Evolutionary conservation across 2,888 invertebrate species (phyloP), one percentile per base, ranked within the genome.

Genomic region (Hydraecia micacea): DNA sequence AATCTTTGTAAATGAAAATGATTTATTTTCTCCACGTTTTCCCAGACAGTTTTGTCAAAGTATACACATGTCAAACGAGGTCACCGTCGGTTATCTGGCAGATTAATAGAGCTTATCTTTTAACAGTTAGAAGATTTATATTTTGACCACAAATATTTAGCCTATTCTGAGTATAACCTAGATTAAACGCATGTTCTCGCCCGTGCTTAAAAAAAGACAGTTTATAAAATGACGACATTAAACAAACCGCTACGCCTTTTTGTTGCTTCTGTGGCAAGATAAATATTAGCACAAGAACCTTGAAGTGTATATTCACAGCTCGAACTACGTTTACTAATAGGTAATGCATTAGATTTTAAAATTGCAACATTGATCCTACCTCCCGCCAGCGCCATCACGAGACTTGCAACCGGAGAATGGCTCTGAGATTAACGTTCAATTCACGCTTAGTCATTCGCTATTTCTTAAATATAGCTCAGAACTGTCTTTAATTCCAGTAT

Each of bases 311-410:
- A 78, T 86, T 78, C 75, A 73, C 83, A 75, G 73, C 79, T 84
- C 78, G 66, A 74, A 73, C 81, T 77, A 84, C 81, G 80, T 76
- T 86, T 83, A 81, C 73, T 78, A 85, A 81, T 85, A n/a, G n/a
- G n/a, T n/a, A 85, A 83, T 81, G 75, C 77, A 81, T 83, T 85
- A 77, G 79, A 77, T 80, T 86, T 85, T 79, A 82, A 87, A 85
- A 80, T 88, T 88, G 87, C 88, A 88, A 87, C 86, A 88, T 79
- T 82, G 76, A 81, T 77, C 63, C 78, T 78, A 76, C 81, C 74
- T 73, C 66, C 71, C 77, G 70, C 79, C 65, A 55, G 42, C 79
- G 60, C 65, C 75, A 82, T 82, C 87, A 86, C 88, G 86, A 84
- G 75, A 39, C 55, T 71, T 72, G 70, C 75, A 73, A 74, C 72